Evolutionary conservation across 2,113 vertebrate species (phyloP).

Genomic region (Lophochroa leadbeateri): DNA sequence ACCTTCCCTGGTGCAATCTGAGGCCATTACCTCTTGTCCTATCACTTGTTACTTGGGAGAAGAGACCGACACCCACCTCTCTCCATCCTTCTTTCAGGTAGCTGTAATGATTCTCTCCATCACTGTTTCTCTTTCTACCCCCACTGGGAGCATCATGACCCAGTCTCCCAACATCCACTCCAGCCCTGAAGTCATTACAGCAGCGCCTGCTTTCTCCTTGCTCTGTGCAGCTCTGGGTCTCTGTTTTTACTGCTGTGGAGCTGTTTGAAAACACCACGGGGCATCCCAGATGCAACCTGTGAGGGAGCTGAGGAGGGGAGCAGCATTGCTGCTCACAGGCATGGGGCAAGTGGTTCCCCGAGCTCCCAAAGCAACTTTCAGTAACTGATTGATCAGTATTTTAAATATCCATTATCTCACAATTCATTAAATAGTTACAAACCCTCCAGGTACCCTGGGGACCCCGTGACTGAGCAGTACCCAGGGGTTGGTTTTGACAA

Average conservation of each 20-base stretch:
- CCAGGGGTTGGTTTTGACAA: background rate
- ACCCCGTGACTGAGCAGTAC: background rate
- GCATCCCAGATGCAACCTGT: background rate
- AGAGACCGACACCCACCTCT: background rate
- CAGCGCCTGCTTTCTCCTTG: background rate
- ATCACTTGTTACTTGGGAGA: background rate
- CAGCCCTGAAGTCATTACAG: background rate
- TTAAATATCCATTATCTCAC: background rate
- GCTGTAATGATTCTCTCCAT: background rate
- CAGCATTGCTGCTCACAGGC: background rate
- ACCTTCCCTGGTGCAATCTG: background rate
- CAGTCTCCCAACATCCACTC: background rate
- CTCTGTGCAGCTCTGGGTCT: background rate
- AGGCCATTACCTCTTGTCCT: background rate
- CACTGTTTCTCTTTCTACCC: no score
- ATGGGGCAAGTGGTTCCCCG: background rate
- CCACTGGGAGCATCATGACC: background rate
- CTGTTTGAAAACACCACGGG: rapidly evolving
- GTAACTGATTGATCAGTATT: background rate
- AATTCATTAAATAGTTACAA: background rate
- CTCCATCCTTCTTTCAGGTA: background rate
- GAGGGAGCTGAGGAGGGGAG: background rate
- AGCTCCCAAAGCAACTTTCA: background rate
- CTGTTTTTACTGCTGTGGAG: background rate
- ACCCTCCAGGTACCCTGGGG: background rate